Percentiles rank a stretch among this genome's conserved stretches.
Conservation (phyloP, 2,797 vertebrate genomes). For the Cichlasoma orientale region DNA sequence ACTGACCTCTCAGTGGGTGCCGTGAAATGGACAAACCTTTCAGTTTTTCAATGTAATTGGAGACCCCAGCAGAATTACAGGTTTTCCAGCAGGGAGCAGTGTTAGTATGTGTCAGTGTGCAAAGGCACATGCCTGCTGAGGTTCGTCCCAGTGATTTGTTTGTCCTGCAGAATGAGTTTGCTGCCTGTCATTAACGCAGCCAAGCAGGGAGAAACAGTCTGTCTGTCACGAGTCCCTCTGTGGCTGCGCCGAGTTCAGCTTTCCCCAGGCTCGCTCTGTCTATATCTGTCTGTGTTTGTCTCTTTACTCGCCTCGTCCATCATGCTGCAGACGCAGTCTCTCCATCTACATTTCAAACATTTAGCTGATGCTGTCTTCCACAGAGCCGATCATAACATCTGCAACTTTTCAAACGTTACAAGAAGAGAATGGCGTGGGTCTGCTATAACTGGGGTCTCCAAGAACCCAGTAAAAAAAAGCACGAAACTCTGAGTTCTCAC, state of each 20-base stretch:
- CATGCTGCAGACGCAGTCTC: conserved; percentile 4
- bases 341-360: conserved; percentile 20
- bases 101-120: conserved; percentile 13
- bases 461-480: too few relatives aligned
- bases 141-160: conserved; percentile 47
- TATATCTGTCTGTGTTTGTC: conserved; percentile 27
- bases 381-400: conserved; percentile 3
- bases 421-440: background rate
- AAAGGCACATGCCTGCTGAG: conserved; percentile 13
- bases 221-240: conserved; percentile 25
- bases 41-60: background rate
- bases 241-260: conserved; percentile 29
- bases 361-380: conserved; percentile 14
- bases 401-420: background rate
- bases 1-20: background rate
- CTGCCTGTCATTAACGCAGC: conserved; percentile 49
- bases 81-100: conserved; percentile 36
- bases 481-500: too few relatives aligned
- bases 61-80: background rate
- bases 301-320: conserved; percentile 4
- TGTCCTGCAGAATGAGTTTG: conserved; percentile 52
- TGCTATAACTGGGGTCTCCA: background rate
- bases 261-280: background rate
- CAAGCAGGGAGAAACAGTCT: conserved; percentile 30
- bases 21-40: background rate